phyloP scores from a whole-genome alignment of 2,888 invertebrate species.

The Hyposoter dolosus region DNA sequence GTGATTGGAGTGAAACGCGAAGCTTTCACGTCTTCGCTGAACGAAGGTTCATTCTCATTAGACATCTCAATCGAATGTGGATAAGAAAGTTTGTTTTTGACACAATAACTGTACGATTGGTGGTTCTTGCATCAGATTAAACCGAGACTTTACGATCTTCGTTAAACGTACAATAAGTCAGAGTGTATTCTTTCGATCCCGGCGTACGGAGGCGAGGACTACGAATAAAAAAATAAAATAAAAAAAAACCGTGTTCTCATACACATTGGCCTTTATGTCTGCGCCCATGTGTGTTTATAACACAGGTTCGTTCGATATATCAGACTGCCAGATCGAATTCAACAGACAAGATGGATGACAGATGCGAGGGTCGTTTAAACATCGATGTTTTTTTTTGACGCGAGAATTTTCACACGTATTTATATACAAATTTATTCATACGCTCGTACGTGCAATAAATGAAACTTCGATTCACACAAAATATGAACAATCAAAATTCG shows the following conservation, averaged over 20 bases:
- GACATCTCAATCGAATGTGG: constrained; percentile 23
- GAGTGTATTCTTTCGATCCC: not conserved
- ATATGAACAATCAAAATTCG: not conserved
- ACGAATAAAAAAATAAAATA: constrained; percentile 2
- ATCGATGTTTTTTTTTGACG: constrained; percentile 27
- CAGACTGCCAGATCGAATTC: constrained; percentile 19
- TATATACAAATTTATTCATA: constrained; percentile 17
- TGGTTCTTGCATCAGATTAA: constrained; percentile 16
- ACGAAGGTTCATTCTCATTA: constrained; percentile 8
- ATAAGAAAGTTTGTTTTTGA: constrained; percentile 45
- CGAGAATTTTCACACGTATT: constrained; percentile 27
- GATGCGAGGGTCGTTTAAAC: constrained; percentile 55
- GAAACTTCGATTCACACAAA: not conserved
- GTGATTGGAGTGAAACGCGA: not conserved
- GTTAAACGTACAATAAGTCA: constrained; percentile 20
- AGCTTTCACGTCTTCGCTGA: not conserved
- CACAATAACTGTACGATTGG: constrained; percentile 33
- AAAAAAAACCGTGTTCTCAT: not conserved
- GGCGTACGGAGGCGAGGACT: not conserved
- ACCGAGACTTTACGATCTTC: constrained; percentile 26
- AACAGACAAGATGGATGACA: constrained; percentile 46
- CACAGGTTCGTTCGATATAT: constrained; percentile 19
- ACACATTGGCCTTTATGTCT: constrained; percentile 14
- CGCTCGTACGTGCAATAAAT: not conserved
- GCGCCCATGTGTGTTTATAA: not conserved